Conservation (phyloP, 2,888 invertebrate genomes). For the Erebia aethiops region DNA sequence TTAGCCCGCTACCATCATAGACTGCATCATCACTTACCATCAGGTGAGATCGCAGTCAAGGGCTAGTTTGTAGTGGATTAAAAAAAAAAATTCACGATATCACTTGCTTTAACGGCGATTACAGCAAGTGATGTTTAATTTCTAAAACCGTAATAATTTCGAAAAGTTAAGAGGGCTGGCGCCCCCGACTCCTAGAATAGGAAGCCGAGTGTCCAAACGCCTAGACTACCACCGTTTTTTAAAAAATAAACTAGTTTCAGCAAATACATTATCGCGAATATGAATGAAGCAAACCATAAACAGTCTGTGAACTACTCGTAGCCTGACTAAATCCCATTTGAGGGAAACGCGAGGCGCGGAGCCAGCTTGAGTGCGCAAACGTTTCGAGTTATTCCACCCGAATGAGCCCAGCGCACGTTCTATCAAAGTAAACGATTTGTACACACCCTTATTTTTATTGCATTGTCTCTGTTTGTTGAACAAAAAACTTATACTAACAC, state of each 20-base stretch:
- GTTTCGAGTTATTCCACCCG: slow-evolving; percentile 68
- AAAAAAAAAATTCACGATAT: too few species aligned
- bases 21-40: too few species aligned
- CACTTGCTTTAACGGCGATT: too few species aligned
- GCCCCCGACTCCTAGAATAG: too few species aligned
- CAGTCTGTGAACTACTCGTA: slow-evolving; percentile 58
- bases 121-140: too few species aligned
- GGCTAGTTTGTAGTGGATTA: too few species aligned
- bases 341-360: slow-evolving; percentile 49
- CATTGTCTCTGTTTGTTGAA: slow-evolving; percentile 47
- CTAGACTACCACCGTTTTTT: too few species aligned
- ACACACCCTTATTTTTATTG: slow-evolving; percentile 54
- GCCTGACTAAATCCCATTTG: slow-evolving; percentile 68
- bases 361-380: slow-evolving; percentile 55
- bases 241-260: slow-evolving; percentile 7
- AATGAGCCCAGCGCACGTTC: slow-evolving; percentile 55
- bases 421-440: slow-evolving; percentile 73
- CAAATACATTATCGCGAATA: slow-evolving; percentile 10
- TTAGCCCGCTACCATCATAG: too few species aligned
- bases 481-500: slow-evolving; percentile 44
- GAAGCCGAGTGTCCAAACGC: too few species aligned
- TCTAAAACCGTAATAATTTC: too few species aligned
- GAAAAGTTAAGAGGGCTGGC: too few species aligned
- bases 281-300: slow-evolving; percentile 52
- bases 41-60: too few species aligned